A percentile compares a stretch with the other conserved stretches of the same genome.
phyloP scores from a whole-genome alignment of 2,888 invertebrate species.

The Galerucella calmariensis region DNA sequence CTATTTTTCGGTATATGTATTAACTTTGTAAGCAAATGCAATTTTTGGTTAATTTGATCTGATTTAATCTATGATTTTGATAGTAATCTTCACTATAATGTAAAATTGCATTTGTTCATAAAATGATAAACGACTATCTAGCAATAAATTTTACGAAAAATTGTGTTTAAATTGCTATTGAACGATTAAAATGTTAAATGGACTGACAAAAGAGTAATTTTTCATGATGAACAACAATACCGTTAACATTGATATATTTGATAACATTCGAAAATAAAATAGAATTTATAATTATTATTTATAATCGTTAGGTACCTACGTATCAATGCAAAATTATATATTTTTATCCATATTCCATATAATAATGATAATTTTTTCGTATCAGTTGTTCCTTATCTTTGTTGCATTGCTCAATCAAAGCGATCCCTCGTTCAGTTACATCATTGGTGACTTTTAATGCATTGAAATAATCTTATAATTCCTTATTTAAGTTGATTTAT shows the following conservation, averaged over 20 bases:
- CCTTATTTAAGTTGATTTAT: too few species aligned
- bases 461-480: too few species aligned
- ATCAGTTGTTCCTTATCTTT: too few species aligned
- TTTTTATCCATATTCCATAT: too few species aligned
- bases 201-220: conserved; percentile 37
- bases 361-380: too few species aligned
- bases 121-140: conserved; percentile 3
- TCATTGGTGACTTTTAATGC: too few species aligned
- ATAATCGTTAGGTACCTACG: neutral
- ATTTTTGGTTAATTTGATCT: neutral
- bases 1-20: neutral
- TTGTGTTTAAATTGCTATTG: conserved; percentile 18
- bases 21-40: neutral
- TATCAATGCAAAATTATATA: neutral
- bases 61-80: conserved; percentile 1
- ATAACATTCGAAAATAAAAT: conserved; percentile 19
- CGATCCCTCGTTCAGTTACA: too few species aligned
- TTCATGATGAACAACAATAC: conserved; percentile 38
- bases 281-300: conserved; percentile 21
- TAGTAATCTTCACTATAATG: conserved; percentile 4
- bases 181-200: conserved; percentile 28
- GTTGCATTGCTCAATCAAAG: too few species aligned
- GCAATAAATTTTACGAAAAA: conserved; percentile 22
- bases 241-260: conserved; percentile 26
- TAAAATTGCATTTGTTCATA: conserved; percentile 9